Conservation (phyloP, 1,140 invertebrate species). For the Apis laboriosa region DNA sequence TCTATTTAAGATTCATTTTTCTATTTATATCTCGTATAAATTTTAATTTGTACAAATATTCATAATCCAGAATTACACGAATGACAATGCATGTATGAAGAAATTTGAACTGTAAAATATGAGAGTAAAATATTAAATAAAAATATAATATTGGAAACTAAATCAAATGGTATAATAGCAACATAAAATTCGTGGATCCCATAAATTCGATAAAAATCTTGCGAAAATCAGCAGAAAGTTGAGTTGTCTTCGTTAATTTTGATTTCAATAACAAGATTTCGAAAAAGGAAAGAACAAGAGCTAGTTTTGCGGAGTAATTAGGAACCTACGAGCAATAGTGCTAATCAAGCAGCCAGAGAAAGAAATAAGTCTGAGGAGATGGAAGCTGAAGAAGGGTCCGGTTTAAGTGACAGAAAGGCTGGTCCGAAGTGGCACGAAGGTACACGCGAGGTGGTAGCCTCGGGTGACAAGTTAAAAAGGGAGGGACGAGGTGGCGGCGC, state of each 20-base stretch:
- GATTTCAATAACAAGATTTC: not conserved
- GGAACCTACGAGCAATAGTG: not conserved
- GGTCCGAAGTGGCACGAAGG: conserved; percentile 30
- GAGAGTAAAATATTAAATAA: too few relatives aligned
- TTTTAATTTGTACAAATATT: too few relatives aligned
- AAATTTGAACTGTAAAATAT: too few relatives aligned
- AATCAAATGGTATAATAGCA: not conserved
- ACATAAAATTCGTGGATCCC: not conserved
- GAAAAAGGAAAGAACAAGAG: not conserved
- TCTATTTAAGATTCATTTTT: too few relatives aligned
- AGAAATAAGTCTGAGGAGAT: not conserved
- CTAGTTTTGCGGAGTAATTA: not conserved
- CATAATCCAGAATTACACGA: too few relatives aligned
- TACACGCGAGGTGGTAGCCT: conserved; percentile 50
- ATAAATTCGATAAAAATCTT: not conserved
- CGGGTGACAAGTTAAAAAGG: conserved; percentile 56
- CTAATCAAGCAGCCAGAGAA: not conserved
- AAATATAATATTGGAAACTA: not conserved
- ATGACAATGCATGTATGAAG: too few relatives aligned
- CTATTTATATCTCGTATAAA: too few relatives aligned
- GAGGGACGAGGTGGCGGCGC: conserved; percentile 20
- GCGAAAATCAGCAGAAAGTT: not conserved
- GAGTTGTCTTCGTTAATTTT: not conserved
- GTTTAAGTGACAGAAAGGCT: conserved; percentile 45
- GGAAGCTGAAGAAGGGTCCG: not conserved